phyloP scores from a whole-genome alignment of 2,888 invertebrate genomes.

The Phania funesta region DNA sequence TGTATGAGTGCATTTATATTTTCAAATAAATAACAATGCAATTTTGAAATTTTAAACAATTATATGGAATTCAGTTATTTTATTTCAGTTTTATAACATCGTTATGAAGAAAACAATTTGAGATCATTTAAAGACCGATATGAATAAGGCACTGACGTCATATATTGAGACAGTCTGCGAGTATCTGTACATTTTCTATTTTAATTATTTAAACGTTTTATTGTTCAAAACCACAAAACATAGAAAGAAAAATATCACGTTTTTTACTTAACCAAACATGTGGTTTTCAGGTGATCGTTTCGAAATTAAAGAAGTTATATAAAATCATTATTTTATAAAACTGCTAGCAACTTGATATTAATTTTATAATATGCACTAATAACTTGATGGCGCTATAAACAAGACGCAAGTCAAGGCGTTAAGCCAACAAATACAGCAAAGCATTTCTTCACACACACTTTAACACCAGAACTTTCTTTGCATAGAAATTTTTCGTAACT shows the following conservation, averaged over 20 bases:
- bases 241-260: neutral
- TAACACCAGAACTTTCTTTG: too few relatives aligned
- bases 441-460: too few relatives aligned
- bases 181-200: neutral
- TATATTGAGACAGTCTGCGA: neutral
- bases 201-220: slow-evolving; percentile 8
- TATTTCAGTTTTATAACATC: neutral
- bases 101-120: neutral
- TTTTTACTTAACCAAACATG: slow-evolving; percentile 7
- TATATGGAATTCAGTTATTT: neutral
- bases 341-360: neutral
- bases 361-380: too few relatives aligned
- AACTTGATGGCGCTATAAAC: too few relatives aligned
- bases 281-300: neutral
- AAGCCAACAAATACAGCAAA: too few relatives aligned
- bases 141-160: slow-evolving; percentile 16
- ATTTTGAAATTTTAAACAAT: neutral
- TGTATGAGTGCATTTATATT: too few relatives aligned
- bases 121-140: neutral
- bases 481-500: too few relatives aligned
- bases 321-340: neutral
- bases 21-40: too few relatives aligned
- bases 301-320: slow-evolving; percentile 5
- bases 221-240: neutral
- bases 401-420: too few relatives aligned